Evolutionary conservation across 2,888 invertebrate species (phyloP).

Genomic region (Bombyx huttoni): DNA sequence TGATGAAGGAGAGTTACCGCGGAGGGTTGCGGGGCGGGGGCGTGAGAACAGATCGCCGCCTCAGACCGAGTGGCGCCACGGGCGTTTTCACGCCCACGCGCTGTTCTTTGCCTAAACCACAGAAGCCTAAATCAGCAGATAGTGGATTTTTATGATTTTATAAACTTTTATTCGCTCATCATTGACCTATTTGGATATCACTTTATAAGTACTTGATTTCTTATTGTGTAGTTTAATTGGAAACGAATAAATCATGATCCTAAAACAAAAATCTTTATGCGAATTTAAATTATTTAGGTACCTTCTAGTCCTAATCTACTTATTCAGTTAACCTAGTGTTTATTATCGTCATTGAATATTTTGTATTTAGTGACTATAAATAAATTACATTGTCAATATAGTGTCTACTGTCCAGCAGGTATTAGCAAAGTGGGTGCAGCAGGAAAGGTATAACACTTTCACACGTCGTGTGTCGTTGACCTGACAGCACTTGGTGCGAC

Average conservation of each 20-base stretch:
- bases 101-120: background rate
- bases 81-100: constrained; percentile 37
- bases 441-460: constrained; percentile 61
- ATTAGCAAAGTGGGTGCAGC: constrained; percentile 41
- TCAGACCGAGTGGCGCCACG: constrained; percentile 64
- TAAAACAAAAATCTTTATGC: too few relatives aligned
- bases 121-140: too few relatives aligned
- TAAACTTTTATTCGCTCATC: too few relatives aligned
- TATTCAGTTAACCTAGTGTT: too few relatives aligned
- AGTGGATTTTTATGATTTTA: too few relatives aligned
- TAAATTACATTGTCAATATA: background rate
- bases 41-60: constrained; percentile 37
- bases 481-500: constrained; percentile 20
- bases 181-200: too few relatives aligned
- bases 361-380: background rate
- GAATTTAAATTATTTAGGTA: too few relatives aligned
- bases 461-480: constrained; percentile 60
- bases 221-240: too few relatives aligned
- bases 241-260: too few relatives aligned
- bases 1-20: constrained; percentile 26
- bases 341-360: too few relatives aligned
- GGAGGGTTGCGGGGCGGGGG: constrained; percentile 20
- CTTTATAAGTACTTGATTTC: too few relatives aligned
- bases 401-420: background rate
- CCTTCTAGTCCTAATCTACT: too few relatives aligned